Evolutionary conservation across 2,888 invertebrate species (phyloP), one percentile per base, ranked within the genome.

Genomic region (Poecilus cupreus): DNA sequence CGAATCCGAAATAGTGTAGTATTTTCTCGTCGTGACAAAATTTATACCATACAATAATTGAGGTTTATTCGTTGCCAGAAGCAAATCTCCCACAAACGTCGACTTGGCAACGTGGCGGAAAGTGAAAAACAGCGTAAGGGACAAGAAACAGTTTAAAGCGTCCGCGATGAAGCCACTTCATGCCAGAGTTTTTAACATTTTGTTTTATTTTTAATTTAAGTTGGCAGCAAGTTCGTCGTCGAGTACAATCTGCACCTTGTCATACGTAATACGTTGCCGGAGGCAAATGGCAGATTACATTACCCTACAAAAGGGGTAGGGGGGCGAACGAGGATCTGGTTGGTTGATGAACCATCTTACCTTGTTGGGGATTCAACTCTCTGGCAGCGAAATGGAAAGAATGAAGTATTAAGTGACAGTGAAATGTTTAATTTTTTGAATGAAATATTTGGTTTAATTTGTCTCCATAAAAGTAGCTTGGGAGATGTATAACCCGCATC

Each of bases 181-280:
- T 51, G 24, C 22, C 46, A 72, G 72, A 72, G 46, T 72, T 75
- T 22, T n/a, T 22, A 51, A 75, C 26, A 75, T 75, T 75, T 75
- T 75, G 32, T 75, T 75, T 75, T 75, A 75, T 75, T 75, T 75
- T 75, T 75, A 75, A 75, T 75, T 75, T 75, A 75, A 75, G 75
- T 75, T 75, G 75, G 75, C 37, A 49, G 51, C 32, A 75, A 75
- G 51, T 72, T 70, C 39, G 70, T 10, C 46, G 20, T 49, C 46
- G 32, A 51, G 70, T 39, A 80, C 80, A 80, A 80, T 80, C 80
- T 57, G 72, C 80, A 80, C 72, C 51, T 72, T 72, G 80, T 80
- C 80, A 80, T 80, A 72, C 72, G 80, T 57, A 72, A 78, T 78
- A 57, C 54, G 11, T 10, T 18, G 75, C 75, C 51, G 2, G 24